Evolutionary conservation across 2,113 vertebrate species (phyloP).

Genomic region (Rousettus leschenaultii): DNA sequence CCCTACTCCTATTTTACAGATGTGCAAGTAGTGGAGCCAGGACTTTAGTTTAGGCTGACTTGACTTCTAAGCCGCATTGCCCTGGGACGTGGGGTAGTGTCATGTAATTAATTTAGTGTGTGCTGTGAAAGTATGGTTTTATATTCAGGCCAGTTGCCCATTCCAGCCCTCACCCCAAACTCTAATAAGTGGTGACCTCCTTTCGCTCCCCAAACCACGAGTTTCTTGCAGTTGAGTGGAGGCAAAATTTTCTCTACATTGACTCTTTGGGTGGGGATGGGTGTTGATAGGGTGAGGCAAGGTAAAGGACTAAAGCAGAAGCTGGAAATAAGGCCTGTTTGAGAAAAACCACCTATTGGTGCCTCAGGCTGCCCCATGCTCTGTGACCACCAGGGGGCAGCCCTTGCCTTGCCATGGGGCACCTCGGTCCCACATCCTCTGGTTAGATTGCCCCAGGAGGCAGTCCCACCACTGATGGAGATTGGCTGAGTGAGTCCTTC

Average conservation of each 20-base stretch:
- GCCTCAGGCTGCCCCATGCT: background rate
- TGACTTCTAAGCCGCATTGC: background rate
- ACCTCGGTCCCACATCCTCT: rapidly evolving
- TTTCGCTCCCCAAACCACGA: background rate
- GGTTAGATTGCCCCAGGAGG: background rate
- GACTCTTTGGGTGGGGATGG: background rate
- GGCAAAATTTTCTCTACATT: background rate
- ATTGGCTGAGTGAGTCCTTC: background rate
- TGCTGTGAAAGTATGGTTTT: background rate
- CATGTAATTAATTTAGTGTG: background rate
- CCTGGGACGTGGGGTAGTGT: background rate
- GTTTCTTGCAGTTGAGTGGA: background rate
- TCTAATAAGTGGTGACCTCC: background rate
- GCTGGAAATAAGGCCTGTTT: background rate
- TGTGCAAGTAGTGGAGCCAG: background rate
- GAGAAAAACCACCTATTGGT: background rate
- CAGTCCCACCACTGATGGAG: background rate
- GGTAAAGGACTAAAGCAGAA: background rate
- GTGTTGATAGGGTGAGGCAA: background rate
- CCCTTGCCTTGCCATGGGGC: background rate
- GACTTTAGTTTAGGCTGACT: background rate
- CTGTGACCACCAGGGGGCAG: constrained; percentile 60
- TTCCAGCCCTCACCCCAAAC: background rate
- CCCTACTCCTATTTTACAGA: background rate
- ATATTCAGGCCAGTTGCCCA: background rate